phyloP scores from a whole-genome alignment of 2,888 invertebrate genomes.

The Salticus scenicus region DNA sequence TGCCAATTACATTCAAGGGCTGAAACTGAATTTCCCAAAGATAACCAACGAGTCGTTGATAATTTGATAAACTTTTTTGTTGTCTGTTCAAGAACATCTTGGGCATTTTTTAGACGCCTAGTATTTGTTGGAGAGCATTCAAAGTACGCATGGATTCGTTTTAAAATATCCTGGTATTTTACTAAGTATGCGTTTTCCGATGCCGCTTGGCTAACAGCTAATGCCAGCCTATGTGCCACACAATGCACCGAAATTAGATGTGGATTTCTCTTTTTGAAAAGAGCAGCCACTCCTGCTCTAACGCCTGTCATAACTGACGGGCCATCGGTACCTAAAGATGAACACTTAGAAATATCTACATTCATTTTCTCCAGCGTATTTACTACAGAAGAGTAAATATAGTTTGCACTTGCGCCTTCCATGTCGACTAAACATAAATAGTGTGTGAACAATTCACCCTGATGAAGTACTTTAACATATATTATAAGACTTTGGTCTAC shows the following conservation, averaged over 20 bases:
- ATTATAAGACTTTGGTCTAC: too few relatives aligned
- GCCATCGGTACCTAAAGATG: not conserved
- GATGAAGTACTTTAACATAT: too few relatives aligned
- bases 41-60: not conserved
- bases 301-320: conserved; percentile 16
- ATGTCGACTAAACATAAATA: not conserved
- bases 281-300: not conserved
- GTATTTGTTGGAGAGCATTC: not conserved
- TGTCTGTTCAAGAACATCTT: not conserved
- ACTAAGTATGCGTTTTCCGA: not conserved
- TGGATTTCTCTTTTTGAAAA: not conserved
- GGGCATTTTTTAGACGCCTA: not conserved
- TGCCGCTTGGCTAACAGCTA: conserved; percentile 17
- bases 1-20: not conserved
- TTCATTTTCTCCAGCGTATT: not conserved
- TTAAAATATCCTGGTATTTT: conserved; percentile 22
- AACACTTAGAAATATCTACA: conserved; percentile 5
- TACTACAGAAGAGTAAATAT: not conserved
- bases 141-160: not conserved
- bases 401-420: not conserved
- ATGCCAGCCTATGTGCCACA: not conserved
- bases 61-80: not conserved
- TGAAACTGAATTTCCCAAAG: not conserved
- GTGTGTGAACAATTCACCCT: conserved; percentile 4
- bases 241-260: conserved; percentile 18